These are phyloP conservation scores for Rhagium mordax DNA, from an alignment of 2,888 invertebrate species.

Conservation along the genomic window DNA sequence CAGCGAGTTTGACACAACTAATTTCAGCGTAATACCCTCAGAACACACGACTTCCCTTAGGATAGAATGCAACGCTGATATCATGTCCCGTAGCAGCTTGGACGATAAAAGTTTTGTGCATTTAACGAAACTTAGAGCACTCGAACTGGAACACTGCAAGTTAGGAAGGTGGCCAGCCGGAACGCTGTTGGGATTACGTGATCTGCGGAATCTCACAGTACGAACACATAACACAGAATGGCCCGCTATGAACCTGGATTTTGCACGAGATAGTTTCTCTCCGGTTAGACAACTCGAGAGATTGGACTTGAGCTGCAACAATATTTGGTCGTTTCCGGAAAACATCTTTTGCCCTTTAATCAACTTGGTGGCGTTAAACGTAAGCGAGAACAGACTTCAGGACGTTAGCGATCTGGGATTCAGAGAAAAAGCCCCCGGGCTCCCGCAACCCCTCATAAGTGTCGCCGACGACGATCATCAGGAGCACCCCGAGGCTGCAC, in stretches of 20 bases:
- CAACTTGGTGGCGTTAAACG: conserved; percentile 85
- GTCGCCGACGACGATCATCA: conserved; percentile 74
- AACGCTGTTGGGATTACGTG: conserved; percentile 84
- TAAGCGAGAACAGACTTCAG: conserved; percentile 90
- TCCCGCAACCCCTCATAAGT: conserved; percentile 78
- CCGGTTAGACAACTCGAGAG: conserved; percentile 85
- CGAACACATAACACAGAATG: conserved; percentile 88
- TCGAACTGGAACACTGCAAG: conserved; percentile 90
- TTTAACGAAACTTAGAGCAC: conserved; percentile 83
- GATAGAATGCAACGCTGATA: conserved; percentile 85
- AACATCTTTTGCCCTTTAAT: conserved; percentile 88
- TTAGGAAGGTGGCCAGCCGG: conserved; percentile 86
- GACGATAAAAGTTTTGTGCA: conserved; percentile 86
- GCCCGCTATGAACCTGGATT: conserved; percentile 88
- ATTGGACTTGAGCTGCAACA: conserved; percentile 89
- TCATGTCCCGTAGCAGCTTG: conserved; percentile 85
- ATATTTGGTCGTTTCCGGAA: conserved; percentile 91
- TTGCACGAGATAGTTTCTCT: conserved; percentile 84
- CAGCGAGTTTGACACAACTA: conserved; percentile 90
- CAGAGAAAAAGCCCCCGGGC: conserved; percentile 77
- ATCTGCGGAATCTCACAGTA: conserved; percentile 88
- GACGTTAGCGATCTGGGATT: conserved; percentile 91
- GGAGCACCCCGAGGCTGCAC: conserved; percentile 61
- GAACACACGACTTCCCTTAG: conserved; percentile 86
- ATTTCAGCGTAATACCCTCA: conserved; percentile 89